These are phyloP conservation scores for Ametastegia equiseti DNA, from an alignment of 2,888 invertebrate species.

Conservation along the genomic window DNA sequence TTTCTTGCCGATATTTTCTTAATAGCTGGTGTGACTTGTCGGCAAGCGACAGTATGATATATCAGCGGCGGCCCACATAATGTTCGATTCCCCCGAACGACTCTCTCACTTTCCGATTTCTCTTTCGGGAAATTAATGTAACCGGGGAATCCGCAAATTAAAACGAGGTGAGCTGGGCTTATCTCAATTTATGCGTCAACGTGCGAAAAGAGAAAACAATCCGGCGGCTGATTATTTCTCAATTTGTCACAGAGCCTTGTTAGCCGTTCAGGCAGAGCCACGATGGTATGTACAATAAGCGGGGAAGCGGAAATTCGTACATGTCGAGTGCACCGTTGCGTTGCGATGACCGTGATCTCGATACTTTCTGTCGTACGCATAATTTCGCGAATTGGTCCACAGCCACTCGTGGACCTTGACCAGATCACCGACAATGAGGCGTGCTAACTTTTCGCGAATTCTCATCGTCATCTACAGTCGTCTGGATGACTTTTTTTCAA, in stretches of 20 bases:
- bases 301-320: neutral
- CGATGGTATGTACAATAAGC: neutral
- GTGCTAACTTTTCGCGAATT: neutral
- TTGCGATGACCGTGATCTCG: neutral
- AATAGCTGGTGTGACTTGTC: neutral
- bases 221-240: constrained; percentile 10
- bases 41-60: neutral
- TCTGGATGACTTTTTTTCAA: neutral
- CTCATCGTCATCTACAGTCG: neutral
- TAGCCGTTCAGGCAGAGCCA: constrained; percentile 4
- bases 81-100: neutral
- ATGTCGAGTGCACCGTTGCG: neutral
- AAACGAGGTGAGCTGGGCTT: neutral
- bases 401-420: neutral
- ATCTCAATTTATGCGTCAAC: constrained; percentile 7
- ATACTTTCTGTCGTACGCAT: neutral
- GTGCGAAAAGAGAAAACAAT: constrained; percentile 34
- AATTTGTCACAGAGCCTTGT: constrained; percentile 16
- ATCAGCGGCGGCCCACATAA: neutral
- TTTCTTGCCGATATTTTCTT: neutral
- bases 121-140: neutral
- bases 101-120: neutral
- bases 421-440: neutral
- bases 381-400: neutral
- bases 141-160: constrained; percentile 15